A percentile compares a stretch with the other conserved stretches of the same genome.
phyloP scores from a whole-genome alignment of 2,113 vertebrate genomes.

The Irena cyanogastra region DNA sequence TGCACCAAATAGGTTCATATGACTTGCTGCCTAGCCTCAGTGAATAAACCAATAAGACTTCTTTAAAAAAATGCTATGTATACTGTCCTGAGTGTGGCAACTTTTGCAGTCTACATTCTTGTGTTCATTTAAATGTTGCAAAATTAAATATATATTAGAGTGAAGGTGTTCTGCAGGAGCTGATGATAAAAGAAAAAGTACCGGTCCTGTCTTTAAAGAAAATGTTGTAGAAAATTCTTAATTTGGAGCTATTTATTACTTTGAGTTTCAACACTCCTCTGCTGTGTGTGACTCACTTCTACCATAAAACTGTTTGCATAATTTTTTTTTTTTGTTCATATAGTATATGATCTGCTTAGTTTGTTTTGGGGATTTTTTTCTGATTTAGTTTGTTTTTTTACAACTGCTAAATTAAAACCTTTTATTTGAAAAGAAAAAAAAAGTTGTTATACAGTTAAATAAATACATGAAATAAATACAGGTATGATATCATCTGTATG shows the following conservation, averaged over 20 bases:
- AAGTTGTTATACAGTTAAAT: slow-evolving; percentile 25
- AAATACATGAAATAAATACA: slow-evolving; percentile 31
- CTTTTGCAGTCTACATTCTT: slow-evolving; percentile 58
- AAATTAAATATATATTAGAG: slow-evolving; percentile 41
- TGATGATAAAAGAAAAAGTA: slow-evolving; percentile 30
- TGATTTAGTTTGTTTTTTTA: slow-evolving; percentile 12
- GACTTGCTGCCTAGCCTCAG: slow-evolving; percentile 75
- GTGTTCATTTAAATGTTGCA: slow-evolving; percentile 60
- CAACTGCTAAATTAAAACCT: slow-evolving; percentile 56
- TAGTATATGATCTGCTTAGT: slow-evolving; percentile 35
- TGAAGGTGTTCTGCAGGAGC: slow-evolving; percentile 61
- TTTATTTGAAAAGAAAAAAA: slow-evolving; percentile 43
- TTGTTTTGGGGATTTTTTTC: slow-evolving; percentile 5
- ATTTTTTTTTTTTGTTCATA: slow-evolving; percentile 62
- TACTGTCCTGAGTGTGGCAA: slow-evolving; percentile 62
- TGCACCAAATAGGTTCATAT: slow-evolving; percentile 66
- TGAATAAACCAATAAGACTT: slow-evolving; percentile 72
- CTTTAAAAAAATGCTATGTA: slow-evolving; percentile 50
- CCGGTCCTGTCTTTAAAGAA: slow-evolving; percentile 63
- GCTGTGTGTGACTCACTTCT: slow-evolving; percentile 57
- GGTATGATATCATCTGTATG: not conserved
- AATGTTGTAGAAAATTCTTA: slow-evolving; percentile 72
- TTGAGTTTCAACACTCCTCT: slow-evolving; percentile 46
- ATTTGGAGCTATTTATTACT: slow-evolving; percentile 79
- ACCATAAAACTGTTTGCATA: slow-evolving; percentile 49